These are phyloP conservation scores for Sebastes iracundus DNA, from an alignment of 2,797 vertebrate species.

Conservation along the genomic window DNA sequence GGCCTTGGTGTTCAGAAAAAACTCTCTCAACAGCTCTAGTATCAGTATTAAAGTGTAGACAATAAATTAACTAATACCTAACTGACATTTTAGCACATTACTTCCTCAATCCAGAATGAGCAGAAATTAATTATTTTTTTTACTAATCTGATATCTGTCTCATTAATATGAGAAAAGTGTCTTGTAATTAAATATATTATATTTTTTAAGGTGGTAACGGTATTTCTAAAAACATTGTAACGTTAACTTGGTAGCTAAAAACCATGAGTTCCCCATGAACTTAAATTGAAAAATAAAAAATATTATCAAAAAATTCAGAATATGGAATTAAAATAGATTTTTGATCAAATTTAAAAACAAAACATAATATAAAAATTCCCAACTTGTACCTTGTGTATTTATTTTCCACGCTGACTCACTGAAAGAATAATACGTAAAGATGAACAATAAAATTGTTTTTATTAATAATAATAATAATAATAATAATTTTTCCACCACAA, in stretches of 20 bases:
- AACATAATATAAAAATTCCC: not conserved
- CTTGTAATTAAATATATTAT: no score
- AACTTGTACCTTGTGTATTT: not conserved
- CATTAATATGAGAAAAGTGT: no score
- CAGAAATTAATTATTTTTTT: no score
- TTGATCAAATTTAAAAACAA: not conserved
- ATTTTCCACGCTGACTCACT: not conserved
- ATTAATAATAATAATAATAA: conserved; percentile 79
- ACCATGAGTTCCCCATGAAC: not conserved
- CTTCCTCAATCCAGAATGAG: not conserved
- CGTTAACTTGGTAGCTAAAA: not conserved
- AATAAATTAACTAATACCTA: not conserved
- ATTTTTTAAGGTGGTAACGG: no score
- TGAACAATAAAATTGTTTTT: conserved; percentile 83
- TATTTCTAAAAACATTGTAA: not conserved
- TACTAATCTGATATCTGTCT: no score
- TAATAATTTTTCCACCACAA: conserved; percentile 94
- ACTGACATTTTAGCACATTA: not conserved
- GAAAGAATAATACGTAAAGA: conserved; percentile 38
- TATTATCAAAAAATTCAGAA: not conserved
- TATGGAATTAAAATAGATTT: not conserved
- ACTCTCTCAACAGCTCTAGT: no score
- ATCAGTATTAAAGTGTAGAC: not conserved
- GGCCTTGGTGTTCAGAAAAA: no score
- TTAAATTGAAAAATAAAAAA: not conserved